Evolutionary conservation across 2,113 vertebrate genomes (phyloP).

Genomic region (Dromiciops gliroides): DNA sequence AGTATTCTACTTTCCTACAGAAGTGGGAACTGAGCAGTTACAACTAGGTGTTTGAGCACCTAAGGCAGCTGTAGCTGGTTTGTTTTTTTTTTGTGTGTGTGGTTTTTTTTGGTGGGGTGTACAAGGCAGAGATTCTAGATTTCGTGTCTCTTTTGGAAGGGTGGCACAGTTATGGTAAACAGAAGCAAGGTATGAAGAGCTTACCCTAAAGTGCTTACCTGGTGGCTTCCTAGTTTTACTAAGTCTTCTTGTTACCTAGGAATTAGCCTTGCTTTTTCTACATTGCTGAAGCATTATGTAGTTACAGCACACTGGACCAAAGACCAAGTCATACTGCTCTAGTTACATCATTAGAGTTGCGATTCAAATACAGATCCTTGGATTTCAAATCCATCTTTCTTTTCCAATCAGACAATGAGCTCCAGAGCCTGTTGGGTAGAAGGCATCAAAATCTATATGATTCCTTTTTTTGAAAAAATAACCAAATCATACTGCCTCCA

Average conservation of each 20-base stretch:
- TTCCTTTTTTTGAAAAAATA: background rate
- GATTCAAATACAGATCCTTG: background rate
- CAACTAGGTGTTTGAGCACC: background rate
- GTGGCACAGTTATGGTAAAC: background rate
- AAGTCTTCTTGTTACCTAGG: background rate
- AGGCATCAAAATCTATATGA: background rate
- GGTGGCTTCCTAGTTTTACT: background rate
- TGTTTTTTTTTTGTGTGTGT: background rate
- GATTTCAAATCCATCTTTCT: background rate
- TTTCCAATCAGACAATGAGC: background rate
- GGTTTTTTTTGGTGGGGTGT: no score
- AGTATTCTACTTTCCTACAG: background rate
- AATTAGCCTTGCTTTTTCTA: background rate
- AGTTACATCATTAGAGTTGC: background rate
- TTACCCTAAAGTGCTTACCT: background rate
- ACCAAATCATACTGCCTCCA: background rate
- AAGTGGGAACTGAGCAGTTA: background rate
- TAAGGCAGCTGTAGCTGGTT: no score
- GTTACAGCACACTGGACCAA: background rate
- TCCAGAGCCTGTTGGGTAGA: background rate
- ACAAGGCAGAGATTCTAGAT: background rate
- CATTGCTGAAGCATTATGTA: background rate
- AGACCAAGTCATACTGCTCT: background rate
- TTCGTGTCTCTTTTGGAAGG: background rate
- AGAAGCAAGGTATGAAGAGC: background rate